phyloP scores from a whole-genome alignment of 2,797 vertebrate species.

The Nyctalus aviator region DNA sequence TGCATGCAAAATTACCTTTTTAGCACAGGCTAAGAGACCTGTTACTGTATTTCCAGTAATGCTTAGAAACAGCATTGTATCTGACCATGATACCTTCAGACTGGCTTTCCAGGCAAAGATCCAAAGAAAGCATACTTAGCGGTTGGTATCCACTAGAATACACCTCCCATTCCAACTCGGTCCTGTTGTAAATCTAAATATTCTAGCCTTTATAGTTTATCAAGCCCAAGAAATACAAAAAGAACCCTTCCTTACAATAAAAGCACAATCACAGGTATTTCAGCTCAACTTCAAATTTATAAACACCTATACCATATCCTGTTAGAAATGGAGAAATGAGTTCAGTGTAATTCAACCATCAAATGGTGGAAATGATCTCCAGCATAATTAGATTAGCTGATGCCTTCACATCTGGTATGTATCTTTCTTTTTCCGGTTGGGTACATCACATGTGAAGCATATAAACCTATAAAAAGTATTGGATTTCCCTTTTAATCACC shows the following conservation, averaged over 20 bases:
- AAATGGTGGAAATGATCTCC: constrained; percentile 58
- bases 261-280: constrained; percentile 17
- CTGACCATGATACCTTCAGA: not conserved
- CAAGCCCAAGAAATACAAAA: constrained; percentile 55
- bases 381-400: constrained; percentile 57
- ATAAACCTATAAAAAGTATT: constrained; percentile 70
- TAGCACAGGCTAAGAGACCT: constrained; percentile 21
- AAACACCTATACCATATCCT: constrained; percentile 64
- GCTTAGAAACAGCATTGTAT: not conserved
- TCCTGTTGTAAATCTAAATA: constrained; percentile 34
- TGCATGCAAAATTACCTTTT: constrained; percentile 78
- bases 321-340: constrained; percentile 61
- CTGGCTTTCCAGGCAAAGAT: not conserved
- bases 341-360: constrained; percentile 45
- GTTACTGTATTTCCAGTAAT: constrained; percentile 35
- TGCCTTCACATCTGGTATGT: constrained; percentile 63
- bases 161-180: not conserved
- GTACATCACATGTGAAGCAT: constrained; percentile 63
- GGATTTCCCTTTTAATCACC: constrained; percentile 60
- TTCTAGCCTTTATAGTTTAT: constrained; percentile 13
- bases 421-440: constrained; percentile 67
- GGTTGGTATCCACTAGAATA: constrained; percentile 8
- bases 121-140: constrained; percentile 26
- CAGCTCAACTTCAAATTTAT: constrained; percentile 48
- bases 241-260: not conserved